phyloP scores from a whole-genome alignment of 2,888 invertebrate genomes.

The Melitaea athalia region DNA sequence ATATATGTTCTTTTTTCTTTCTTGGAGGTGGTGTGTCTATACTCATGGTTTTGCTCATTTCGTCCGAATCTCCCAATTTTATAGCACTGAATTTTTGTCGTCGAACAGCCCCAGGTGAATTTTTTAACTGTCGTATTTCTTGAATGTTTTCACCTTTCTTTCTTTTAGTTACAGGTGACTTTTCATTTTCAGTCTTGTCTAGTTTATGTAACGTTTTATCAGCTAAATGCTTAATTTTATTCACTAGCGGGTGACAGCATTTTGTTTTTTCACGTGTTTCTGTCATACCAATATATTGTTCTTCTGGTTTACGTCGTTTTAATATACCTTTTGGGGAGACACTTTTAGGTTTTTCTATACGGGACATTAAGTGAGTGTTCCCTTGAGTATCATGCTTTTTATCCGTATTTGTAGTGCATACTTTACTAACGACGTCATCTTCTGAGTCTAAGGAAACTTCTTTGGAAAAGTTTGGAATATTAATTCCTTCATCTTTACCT shows the following conservation, averaged over 20 bases:
- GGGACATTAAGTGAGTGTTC: slow-evolving; percentile 57
- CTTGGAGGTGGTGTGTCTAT: slow-evolving; percentile 72
- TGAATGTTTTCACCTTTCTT: slow-evolving; percentile 81
- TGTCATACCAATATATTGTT: slow-evolving; percentile 67
- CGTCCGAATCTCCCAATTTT: slow-evolving; percentile 76
- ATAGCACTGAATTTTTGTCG: slow-evolving; percentile 78
- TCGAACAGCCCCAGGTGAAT: slow-evolving; percentile 83
- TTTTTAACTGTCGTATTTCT: slow-evolving; percentile 83
- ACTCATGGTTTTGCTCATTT: slow-evolving; percentile 75
- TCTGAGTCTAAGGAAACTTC: slow-evolving; percentile 75
- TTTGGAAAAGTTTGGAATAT: slow-evolving; percentile 78
- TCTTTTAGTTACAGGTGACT: slow-evolving; percentile 66
- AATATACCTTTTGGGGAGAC: slow-evolving; percentile 80
- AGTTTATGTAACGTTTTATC: slow-evolving; percentile 82
- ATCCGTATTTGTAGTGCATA: slow-evolving; percentile 44
- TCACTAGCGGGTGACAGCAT: slow-evolving; percentile 84
- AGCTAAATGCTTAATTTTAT: slow-evolving; percentile 84
- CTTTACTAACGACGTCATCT: slow-evolving; percentile 64
- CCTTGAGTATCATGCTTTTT: slow-evolving; percentile 64
- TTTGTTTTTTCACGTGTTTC: slow-evolving; percentile 78
- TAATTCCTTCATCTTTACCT: slow-evolving; percentile 72
- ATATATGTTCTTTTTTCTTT: slow-evolving; percentile 83
- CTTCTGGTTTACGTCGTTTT: slow-evolving; percentile 75
- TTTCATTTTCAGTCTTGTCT: slow-evolving; percentile 72
- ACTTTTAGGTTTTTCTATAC: slow-evolving; percentile 66